phyloP scores from a whole-genome alignment of 1,140 invertebrate genomes.

The Acromyrmex heyeri region DNA sequence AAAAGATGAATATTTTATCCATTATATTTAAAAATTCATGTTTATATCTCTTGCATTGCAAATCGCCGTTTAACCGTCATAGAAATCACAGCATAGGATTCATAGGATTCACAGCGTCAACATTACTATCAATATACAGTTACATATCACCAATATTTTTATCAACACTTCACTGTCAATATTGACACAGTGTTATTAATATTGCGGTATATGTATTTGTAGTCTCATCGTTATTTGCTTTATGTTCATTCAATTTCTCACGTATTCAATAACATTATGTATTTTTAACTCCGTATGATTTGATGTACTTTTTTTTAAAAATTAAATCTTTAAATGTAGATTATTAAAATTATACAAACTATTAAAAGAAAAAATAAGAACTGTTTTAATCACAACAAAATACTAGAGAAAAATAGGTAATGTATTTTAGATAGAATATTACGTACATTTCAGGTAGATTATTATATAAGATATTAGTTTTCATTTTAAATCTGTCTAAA shows the following conservation, averaged over 20 bases:
- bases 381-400: background rate
- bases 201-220: background rate
- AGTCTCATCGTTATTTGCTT: slow-evolving; percentile 1
- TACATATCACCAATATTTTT: slow-evolving; percentile 15
- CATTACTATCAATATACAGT: slow-evolving; percentile 10
- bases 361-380: background rate
- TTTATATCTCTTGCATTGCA: background rate
- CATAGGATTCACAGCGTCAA: background rate
- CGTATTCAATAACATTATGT: background rate
- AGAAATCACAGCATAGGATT: background rate
- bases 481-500: background rate
- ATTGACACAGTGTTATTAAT: background rate
- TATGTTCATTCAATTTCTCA: background rate
- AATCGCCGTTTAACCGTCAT: background rate
- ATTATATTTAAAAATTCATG: background rate
- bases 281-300: background rate
- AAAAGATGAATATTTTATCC: background rate
- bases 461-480: background rate
- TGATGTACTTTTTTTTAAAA: background rate
- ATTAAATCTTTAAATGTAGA: slow-evolving; percentile 4
- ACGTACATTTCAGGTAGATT: background rate
- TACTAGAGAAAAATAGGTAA: background rate
- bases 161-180: slow-evolving; percentile 15
- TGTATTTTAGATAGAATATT: background rate
- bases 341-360: background rate